Conservation (phyloP, 2,888 invertebrate species). For the Phortica magna region DNA sequence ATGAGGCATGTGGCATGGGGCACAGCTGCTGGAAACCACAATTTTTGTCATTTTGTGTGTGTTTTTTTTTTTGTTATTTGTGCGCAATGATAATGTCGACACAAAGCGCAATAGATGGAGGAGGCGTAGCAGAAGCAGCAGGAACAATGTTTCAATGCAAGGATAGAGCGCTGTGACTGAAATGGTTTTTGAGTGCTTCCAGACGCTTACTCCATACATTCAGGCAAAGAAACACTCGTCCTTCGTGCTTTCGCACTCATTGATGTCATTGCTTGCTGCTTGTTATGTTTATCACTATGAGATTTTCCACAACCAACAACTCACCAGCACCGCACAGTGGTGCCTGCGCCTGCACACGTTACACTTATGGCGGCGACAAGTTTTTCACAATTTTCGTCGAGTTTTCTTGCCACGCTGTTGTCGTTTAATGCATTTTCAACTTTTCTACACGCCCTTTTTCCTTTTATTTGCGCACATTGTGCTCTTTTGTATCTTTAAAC, state of each 20-base stretch:
- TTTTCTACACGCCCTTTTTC: neutral
- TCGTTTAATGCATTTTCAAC: neutral
- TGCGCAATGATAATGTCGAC: neutral
- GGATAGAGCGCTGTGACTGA: neutral
- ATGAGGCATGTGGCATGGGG: neutral
- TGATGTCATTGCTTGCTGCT: slow-evolving; percentile 30
- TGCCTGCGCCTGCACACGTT: slow-evolving; percentile 44
- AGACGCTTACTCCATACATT: slow-evolving; percentile 2
- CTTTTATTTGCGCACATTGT: slow-evolving; percentile 13
- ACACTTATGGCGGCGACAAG: slow-evolving; percentile 43
- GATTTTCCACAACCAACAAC: neutral
- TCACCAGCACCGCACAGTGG: slow-evolving; percentile 55
- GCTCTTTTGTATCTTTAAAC: slow-evolving; percentile 12
- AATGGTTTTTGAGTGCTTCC: slow-evolving; percentile 24
- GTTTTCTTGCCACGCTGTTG: slow-evolving; percentile 21
- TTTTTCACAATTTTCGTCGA: slow-evolving; percentile 42
- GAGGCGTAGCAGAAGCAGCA: neutral
- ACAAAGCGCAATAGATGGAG: neutral
- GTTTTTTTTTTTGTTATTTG: neutral
- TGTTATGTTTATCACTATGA: slow-evolving; percentile 59
- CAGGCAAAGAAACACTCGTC: neutral
- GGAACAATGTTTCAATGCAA: neutral
- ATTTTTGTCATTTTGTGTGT: slow-evolving; percentile 1
- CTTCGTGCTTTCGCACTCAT: slow-evolving; percentile 14
- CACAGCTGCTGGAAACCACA: slow-evolving; percentile 13